phyloP scores from a whole-genome alignment of 2,888 invertebrate species.

The Agelastica alni region DNA sequence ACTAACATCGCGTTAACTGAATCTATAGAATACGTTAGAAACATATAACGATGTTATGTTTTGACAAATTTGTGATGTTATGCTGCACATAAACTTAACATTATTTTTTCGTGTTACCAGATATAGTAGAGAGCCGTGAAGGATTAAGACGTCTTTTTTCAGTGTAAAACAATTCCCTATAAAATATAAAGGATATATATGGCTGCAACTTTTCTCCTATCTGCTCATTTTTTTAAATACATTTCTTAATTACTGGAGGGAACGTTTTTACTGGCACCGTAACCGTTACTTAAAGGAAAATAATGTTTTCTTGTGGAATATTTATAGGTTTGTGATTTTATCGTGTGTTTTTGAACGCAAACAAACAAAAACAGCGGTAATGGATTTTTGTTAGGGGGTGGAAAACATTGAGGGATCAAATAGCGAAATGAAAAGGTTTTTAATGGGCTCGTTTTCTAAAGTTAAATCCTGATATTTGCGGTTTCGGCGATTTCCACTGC shows the following conservation, averaged over 20 bases:
- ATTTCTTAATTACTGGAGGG: conserved; percentile 49
- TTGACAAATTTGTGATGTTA: not conserved
- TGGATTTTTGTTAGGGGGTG: conserved; percentile 31
- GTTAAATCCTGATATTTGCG: conserved; percentile 25
- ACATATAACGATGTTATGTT: not conserved
- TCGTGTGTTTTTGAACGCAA: conserved; percentile 34
- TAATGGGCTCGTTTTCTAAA: conserved; percentile 25
- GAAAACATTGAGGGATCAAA: conserved; percentile 20
- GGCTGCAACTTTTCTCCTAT: conserved; percentile 50
- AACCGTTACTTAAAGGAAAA: conserved; percentile 29
- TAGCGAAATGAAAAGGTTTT: conserved; percentile 21
- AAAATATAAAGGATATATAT: conserved; percentile 52
- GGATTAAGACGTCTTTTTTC: not conserved
- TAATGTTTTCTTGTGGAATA: conserved; percentile 34
- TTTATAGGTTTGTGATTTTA: conserved; percentile 38
- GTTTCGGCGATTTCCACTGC: not conserved
- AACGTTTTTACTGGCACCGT: conserved; percentile 32
- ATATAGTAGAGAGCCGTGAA: too few relatives aligned
- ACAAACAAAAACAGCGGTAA: conserved; percentile 38
- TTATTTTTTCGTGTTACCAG: too few relatives aligned
- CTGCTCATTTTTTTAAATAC: conserved; percentile 52
- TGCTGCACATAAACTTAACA: too few relatives aligned
- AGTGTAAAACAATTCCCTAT: conserved; percentile 46
- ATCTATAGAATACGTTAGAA: too few relatives aligned
- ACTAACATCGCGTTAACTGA: too few relatives aligned